Conservation (phyloP, 2,113 vertebrate species). For the Amphiprion percula region DNA sequence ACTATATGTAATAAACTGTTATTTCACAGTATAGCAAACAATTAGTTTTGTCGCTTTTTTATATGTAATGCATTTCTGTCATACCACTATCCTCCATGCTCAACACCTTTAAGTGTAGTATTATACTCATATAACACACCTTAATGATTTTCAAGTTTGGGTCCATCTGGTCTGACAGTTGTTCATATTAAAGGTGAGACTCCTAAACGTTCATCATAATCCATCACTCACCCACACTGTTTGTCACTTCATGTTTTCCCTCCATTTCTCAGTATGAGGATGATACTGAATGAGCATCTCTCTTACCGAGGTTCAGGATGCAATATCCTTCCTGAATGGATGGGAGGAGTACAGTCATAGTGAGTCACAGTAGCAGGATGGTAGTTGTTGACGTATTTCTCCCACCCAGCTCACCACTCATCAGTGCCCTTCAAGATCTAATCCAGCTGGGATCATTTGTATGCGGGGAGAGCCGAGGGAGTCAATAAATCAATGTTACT, state of each 20-base stretch:
- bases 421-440: constrained; percentile 43
- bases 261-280: not conserved
- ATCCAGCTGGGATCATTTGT: constrained; percentile 28
- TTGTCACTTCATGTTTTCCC: not conserved
- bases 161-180: too few species aligned
- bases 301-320: not conserved
- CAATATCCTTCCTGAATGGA: constrained; percentile 27
- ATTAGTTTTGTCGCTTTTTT: too few species aligned
- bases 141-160: too few species aligned
- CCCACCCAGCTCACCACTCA: constrained; percentile 29
- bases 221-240: not conserved
- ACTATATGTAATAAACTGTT: too few species aligned
- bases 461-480: constrained; percentile 4
- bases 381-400: constrained; percentile 41
- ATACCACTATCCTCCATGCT: too few species aligned
- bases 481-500: constrained; percentile 41
- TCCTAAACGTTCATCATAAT: not conserved
- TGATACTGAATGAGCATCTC: constrained; percentile 11
- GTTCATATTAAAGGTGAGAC: too few species aligned
- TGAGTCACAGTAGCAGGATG: constrained; percentile 51
- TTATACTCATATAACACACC: too few species aligned
- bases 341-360: constrained; percentile 32
- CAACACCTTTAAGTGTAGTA: too few species aligned
- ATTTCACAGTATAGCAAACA: too few species aligned
- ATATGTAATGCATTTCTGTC: too few species aligned